phyloP scores from a whole-genome alignment of 2,113 vertebrate species.

The Casuarius casuarius region DNA sequence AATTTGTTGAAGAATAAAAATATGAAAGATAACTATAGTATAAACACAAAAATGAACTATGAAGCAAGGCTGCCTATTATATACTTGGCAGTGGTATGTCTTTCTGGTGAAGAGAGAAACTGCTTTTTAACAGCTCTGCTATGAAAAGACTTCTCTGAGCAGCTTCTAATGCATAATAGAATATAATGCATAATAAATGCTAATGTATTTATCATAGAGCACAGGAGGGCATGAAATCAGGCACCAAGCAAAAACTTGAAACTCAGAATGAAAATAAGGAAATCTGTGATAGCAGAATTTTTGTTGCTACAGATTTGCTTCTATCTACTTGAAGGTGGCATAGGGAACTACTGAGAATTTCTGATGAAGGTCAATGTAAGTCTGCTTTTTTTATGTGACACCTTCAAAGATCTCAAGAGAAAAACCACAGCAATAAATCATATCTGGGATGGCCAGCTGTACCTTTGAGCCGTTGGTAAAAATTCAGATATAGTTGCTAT shows the following conservation, averaged over 20 bases:
- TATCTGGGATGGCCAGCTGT: neutral
- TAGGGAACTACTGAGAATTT: neutral
- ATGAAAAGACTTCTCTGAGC: neutral
- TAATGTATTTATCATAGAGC: neutral
- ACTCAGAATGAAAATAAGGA: neutral
- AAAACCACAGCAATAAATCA: neutral
- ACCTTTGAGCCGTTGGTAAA: neutral
- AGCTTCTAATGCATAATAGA: neutral
- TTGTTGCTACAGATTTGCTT: neutral
- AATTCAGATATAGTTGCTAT: neutral
- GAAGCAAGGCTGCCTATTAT: neutral
- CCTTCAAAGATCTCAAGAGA: neutral
- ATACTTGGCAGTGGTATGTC: neutral
- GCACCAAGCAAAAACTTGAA: neutral
- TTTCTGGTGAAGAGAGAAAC: conserved; percentile 22
- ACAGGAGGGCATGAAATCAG: neutral
- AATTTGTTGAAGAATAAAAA: conserved; percentile 35
- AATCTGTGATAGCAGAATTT: neutral
- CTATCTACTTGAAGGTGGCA: neutral
- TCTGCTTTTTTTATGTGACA: neutral
- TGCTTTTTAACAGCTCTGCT: conserved; percentile 16
- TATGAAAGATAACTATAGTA: conserved; percentile 19
- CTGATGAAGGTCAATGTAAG: neutral
- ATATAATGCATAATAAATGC: neutral
- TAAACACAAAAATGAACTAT: neutral